A percentile compares a stretch with the other conserved stretches of the same genome.
Evolutionary conservation across 2,113 vertebrate genomes (phyloP).

Genomic region (Sakesphorus luctuosus): DNA sequence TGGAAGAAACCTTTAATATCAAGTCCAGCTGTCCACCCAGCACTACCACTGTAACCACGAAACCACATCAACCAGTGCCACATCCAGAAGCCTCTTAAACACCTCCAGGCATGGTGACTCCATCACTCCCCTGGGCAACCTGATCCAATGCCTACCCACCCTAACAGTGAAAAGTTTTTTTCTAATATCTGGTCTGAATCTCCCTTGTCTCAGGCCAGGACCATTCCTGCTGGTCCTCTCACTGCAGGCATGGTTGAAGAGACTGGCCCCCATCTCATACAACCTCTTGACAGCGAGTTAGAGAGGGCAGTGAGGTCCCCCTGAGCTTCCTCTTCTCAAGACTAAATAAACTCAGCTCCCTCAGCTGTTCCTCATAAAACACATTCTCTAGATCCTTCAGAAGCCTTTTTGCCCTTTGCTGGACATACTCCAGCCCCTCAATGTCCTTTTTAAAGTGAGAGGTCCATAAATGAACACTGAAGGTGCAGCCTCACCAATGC

Average conservation of each 20-base stretch:
- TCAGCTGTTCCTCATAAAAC: not conserved
- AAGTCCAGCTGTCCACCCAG: not conserved
- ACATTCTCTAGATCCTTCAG: not conserved
- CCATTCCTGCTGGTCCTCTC: not conserved
- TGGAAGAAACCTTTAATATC: not conserved
- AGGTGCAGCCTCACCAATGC: not conserved
- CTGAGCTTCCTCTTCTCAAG: not conserved
- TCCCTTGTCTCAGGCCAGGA: not conserved
- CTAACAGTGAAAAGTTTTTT: not conserved
- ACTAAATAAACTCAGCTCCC: not conserved
- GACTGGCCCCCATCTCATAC: not conserved
- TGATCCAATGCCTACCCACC: not conserved
- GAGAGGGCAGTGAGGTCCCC: not conserved
- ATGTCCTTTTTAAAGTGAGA: not conserved
- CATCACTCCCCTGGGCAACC: not conserved
- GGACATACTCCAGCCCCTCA: not conserved
- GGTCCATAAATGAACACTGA: not conserved
- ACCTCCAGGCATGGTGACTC: not conserved
- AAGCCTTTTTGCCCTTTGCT: not conserved
- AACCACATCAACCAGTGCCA: not conserved
- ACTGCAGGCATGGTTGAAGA: not conserved
- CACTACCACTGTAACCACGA: not conserved
- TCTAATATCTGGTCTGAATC: not conserved
- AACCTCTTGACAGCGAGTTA: not conserved
- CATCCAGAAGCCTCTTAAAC: not conserved